These are phyloP conservation scores for Rhinopithecus roxellana DNA, from an alignment of 2,113 vertebrate species.

Conservation along the genomic window DNA sequence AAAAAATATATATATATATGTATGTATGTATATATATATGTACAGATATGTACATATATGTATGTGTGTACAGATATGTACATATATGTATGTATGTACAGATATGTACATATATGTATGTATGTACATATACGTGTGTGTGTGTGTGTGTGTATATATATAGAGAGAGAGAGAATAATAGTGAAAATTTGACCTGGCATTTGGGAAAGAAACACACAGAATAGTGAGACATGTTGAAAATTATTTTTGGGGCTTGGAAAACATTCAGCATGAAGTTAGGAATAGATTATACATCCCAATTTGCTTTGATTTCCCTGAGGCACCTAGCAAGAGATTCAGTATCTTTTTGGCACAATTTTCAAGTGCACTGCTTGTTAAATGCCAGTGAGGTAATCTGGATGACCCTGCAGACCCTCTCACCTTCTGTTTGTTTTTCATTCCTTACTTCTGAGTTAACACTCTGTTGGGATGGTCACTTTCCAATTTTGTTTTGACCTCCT, in stretches of 20 bases:
- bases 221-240: background rate
- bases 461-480: background rate
- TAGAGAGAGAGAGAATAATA: too few species aligned
- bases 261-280: background rate
- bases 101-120: too few species aligned
- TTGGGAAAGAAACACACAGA: background rate
- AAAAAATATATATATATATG: too few species aligned
- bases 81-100: too few species aligned
- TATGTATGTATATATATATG: too few species aligned
- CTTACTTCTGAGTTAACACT: background rate
- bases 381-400: background rate
- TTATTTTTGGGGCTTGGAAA: background rate
- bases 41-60: too few species aligned
- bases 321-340: background rate
- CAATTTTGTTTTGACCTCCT: background rate
- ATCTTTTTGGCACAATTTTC: background rate
- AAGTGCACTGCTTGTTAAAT: background rate
- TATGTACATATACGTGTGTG: too few species aligned
- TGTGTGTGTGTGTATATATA: rapidly evolving
- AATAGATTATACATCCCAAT: background rate
- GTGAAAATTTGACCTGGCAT: background rate
- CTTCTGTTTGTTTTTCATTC: background rate
- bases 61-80: too few species aligned
- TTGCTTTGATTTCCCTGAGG: background rate
- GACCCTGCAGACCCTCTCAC: background rate